Base-by-base conservation (phyloP, 35 echinoderm and acorn worm genomes). In the Ophioderma brevispina region DNA sequence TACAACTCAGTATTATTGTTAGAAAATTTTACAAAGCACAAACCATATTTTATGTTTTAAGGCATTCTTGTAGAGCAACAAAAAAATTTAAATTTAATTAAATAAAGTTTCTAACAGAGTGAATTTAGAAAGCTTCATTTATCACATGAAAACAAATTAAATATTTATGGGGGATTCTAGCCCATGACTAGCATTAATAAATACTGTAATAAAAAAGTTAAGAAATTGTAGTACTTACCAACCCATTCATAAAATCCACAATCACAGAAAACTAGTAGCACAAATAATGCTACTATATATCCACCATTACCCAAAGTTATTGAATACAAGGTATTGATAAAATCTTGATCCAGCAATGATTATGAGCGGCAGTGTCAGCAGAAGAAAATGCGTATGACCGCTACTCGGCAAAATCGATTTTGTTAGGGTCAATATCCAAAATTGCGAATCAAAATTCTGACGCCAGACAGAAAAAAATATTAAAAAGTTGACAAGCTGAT, bases 361-460 rank as follows among this genome's bases (percentile, higher is more conserved):
- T 13, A 70, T 70, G n/a, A 6, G 28, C 59, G n/a, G 6, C 5
- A 18, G 59, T 30, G 59, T 70, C 59, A 6, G 59, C 1, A 15
- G 59, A 70, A 70, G 59, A 70, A 70, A 6, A 3, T 46, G n/a
- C n/a, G 41, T 70, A 70, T 70, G 59, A 70, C 59, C 59, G 59
- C 10, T 70, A 70, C 17, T 70, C 59, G 59, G 28, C 23, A 70
- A 70, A 70, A 70, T 70, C 59, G 59, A 70, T 70, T 70, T 6
- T 18, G n/a, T 15, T 18, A 30, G 59, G 59, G 59, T 70, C 59
- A 70, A 70, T 70, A 70, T 70, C 59, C 59, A 70, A 70, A 70
- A 70, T 70, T 70, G 59, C 28, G n/a, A 70, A 70, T 70, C 59
- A 70, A 70, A 70, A 70, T 70, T 70, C 59, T 6, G 59, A 70